Percentiles rank a stretch among this genome's conserved stretches.
Evolutionary conservation across 2,888 invertebrate genomes (phyloP).

Genomic region (Spisula subtruncata): DNA sequence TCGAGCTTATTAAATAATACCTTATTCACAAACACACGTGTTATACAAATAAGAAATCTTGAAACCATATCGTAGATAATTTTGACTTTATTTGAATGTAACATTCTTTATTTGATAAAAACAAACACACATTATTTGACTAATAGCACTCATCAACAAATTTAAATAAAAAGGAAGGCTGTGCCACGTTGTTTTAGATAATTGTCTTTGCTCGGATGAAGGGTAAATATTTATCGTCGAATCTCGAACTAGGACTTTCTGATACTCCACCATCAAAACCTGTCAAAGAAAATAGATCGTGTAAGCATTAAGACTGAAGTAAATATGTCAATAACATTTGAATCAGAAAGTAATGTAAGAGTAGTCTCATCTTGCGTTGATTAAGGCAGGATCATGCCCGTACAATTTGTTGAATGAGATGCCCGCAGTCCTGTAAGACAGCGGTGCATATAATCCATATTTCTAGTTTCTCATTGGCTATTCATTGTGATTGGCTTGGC

Average conservation of each 20-base stretch:
- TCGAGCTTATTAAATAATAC: no score
- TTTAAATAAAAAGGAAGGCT: conserved; percentile 5
- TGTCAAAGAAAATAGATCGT: conserved; percentile 52
- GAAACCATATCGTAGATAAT: neutral
- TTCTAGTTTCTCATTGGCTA: no score
- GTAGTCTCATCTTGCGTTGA: no score
- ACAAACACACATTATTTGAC: conserved; percentile 23
- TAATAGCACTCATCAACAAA: conserved; percentile 27
- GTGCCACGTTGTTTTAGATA: conserved; percentile 57
- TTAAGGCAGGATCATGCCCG: no score
- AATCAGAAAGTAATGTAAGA: no score
- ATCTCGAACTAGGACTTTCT: conserved; percentile 58
- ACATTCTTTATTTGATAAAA: conserved; percentile 13
- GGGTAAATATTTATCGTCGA: conserved; percentile 72
- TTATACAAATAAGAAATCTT: neutral
- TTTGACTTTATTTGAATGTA: conserved; percentile 18
- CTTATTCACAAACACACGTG: no score
- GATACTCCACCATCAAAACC: conserved; percentile 72
- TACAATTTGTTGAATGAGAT: no score
- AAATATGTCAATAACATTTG: no score
- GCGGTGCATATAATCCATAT: no score
- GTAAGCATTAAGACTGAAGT: neutral
- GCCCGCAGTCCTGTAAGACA: no score
- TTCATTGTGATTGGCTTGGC: no score
- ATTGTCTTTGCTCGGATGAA: conserved; percentile 73